These are phyloP conservation scores for Galerucella calmariensis DNA, from an alignment of 2,888 invertebrate genomes.

Conservation along the genomic window DNA sequence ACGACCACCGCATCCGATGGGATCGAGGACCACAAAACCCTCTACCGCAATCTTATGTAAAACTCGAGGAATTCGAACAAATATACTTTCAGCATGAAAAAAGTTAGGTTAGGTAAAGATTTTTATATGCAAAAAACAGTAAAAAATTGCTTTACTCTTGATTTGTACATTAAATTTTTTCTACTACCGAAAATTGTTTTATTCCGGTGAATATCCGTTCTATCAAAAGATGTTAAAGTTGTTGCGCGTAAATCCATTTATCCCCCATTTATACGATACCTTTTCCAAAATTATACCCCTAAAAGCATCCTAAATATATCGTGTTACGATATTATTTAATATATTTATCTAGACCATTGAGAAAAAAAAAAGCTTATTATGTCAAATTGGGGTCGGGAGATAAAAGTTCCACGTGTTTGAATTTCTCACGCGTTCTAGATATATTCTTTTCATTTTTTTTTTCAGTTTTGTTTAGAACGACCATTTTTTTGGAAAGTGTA, in stretches of 20 bases:
- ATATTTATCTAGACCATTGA: slow-evolving; percentile 37
- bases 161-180: not conserved
- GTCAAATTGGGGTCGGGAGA: slow-evolving; percentile 40
- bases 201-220: not conserved
- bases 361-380: slow-evolving; percentile 39
- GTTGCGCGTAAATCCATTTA: slow-evolving; percentile 10
- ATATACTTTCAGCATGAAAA: too few relatives aligned
- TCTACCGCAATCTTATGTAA: slow-evolving; percentile 55
- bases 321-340: slow-evolving; percentile 42
- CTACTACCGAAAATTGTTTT: not conserved
- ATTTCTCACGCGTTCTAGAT: slow-evolving; percentile 48
- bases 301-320: slow-evolving; percentile 31
- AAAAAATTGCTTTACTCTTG: too few relatives aligned
- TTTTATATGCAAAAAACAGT: too few relatives aligned
- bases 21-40: slow-evolving; percentile 39
- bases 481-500: slow-evolving; percentile 25
- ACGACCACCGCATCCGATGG: slow-evolving; percentile 43
- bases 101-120: slow-evolving; percentile 4
- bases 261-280: slow-evolving; percentile 8
- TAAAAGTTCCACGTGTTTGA: slow-evolving; percentile 48
- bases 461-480: slow-evolving; percentile 10
- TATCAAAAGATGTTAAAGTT: too few relatives aligned
- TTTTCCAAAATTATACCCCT: slow-evolving; percentile 1
- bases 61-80: slow-evolving; percentile 45
- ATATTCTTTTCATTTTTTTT: slow-evolving; percentile 27